Base-by-base conservation (phyloP, 2,113 vertebrate genomes). In the Oplegnathus fasciatus region DNA sequence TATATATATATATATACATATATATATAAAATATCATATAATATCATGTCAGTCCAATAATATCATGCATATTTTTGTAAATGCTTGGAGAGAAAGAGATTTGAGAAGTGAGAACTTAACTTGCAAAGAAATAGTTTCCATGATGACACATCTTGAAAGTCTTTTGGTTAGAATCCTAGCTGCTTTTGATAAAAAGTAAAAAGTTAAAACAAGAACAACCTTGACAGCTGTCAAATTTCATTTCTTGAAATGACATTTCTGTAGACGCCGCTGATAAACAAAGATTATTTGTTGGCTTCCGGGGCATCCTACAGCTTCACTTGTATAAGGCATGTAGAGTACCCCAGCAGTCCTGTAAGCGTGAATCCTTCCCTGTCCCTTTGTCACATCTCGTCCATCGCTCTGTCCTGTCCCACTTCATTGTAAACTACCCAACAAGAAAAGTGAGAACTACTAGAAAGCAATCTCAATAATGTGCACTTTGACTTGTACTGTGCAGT, bases 141-240 rank as follows among this genome's bases (percentile, higher is more conserved):
- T 77, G 60, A 64, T 76, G 75, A 46, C 64, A 57, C 64, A 22
- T 44, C 17, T 22, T 66, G 75, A 60, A 67, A 57, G n/a, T 78
- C 18, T 67, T 55, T 66, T 66, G 50, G 64, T 58, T n/a, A 26
- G 54, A 79, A 79, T 60, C 40, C 40, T 26, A 60, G 40, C 52
- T 69, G 50, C 37, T 18, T 55, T 30, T 32, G 48, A 37, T 37
- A 37, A 37, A 37, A 37, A 3, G 34, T 37, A 30, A 69, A 79
- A 68, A 44, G 5, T 32, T 60, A 34, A 70, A 79, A 48, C 54
- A 68, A 60, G 77, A 79, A 58, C 77, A 79, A 34, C 60, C 65
- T 26, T 79, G 77, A 70, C 77, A 79, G 77, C 77, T 79, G 66
- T 79, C 77, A 79, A 79, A 69, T 58, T 60, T 18, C 4, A 60